Conservation (phyloP, 2,113 vertebrate species). For the Numenius arquata region DNA sequence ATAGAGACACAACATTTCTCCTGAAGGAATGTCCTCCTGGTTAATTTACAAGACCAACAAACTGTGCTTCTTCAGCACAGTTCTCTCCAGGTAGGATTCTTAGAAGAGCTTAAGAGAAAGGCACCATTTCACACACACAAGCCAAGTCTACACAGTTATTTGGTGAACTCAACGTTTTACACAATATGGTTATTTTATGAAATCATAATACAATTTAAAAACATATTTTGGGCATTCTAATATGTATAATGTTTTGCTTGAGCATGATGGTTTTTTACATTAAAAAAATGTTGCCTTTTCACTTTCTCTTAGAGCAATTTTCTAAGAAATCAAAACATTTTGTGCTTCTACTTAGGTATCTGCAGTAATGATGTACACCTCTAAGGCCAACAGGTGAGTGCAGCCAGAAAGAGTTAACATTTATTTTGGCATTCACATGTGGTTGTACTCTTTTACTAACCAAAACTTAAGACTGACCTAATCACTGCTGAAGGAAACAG, state of each 20-base stretch:
- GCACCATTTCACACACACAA: not conserved
- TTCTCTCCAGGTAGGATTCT: not conserved
- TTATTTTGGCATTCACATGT: not conserved
- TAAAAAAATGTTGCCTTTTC: not conserved
- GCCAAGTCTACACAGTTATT: not conserved
- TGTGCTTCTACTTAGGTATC: not conserved
- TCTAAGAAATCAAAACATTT: not conserved
- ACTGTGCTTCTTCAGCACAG: not conserved
- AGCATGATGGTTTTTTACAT: not conserved
- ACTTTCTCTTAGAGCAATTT: not conserved
- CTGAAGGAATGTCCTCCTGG: not conserved
- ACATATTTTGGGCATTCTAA: not conserved
- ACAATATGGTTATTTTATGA: not conserved
- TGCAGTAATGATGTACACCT: not conserved
- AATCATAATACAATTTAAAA: not conserved
- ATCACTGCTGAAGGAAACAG: slow-evolving; percentile 19
- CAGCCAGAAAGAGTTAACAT: not conserved
- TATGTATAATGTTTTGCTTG: not conserved
- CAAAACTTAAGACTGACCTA: slow-evolving; percentile 26
- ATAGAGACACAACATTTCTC: not conserved
- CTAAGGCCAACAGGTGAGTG: not conserved
- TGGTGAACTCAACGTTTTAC: not conserved
- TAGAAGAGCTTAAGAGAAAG: not conserved
- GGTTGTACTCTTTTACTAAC: not conserved
- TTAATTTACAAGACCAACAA: not conserved